Conservation (phyloP, 2,888 invertebrate species). For the Heliconius ismenius region DNA sequence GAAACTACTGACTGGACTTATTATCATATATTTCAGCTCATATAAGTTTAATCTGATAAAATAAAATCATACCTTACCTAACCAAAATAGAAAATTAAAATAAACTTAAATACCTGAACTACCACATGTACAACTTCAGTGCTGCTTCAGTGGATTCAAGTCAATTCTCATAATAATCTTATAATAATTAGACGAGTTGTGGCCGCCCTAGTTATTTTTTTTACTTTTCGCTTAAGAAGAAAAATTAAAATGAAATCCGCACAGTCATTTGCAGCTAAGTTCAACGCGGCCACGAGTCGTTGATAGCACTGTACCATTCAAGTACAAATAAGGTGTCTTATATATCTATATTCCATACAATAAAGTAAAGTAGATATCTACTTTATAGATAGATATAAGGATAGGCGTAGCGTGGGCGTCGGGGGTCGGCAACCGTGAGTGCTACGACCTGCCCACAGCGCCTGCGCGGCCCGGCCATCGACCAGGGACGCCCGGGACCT, state of each 20-base stretch:
- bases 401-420: conserved; percentile 56
- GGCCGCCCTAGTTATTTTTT: no score
- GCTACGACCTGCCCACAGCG: conserved; percentile 72
- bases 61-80: no score
- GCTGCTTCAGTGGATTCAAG: not conserved
- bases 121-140: not conserved
- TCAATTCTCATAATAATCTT: not conserved
- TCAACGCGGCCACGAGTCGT: not conserved
- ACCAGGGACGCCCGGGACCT: conserved; percentile 54
- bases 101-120: not conserved
- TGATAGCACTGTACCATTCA: not conserved
- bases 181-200: no score
- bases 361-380: not conserved
- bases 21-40: no score
- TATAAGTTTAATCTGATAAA: no score
- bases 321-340: not conserved
- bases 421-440: conserved; percentile 77
- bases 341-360: not conserved
- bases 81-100: not conserved
- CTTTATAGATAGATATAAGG: conserved; percentile 18
- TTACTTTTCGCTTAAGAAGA: no score
- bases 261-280: no score
- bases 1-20: not conserved
- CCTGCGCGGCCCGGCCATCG: conserved; percentile 73
- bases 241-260: no score